Evolutionary conservation across 1,140 invertebrate genomes (phyloP).

Genomic region (Drosophila prosaltans): DNA sequence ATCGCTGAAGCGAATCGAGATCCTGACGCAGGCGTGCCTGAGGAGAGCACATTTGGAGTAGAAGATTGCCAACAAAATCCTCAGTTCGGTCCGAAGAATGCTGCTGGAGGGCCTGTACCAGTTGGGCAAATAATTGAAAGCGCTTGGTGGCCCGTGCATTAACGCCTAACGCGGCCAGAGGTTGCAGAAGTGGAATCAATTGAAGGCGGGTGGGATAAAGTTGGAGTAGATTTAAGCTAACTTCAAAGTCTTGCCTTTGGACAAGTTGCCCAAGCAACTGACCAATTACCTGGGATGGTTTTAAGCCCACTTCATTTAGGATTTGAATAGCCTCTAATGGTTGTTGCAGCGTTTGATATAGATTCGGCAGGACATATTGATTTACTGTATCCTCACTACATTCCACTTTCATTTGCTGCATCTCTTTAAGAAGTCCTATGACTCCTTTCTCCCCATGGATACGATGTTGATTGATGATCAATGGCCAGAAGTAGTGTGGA

Average conservation of each 20-base stretch:
- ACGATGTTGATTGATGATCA: constrained; percentile 55
- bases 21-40: constrained; percentile 66
- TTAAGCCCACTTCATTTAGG: constrained; percentile 77
- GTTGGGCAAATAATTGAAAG: constrained; percentile 56
- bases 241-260: constrained; percentile 56
- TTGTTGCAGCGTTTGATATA: constrained; percentile 74
- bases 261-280: constrained; percentile 82
- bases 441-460: constrained; percentile 66
- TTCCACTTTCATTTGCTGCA: constrained; percentile 79
- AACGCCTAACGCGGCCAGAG: constrained; percentile 54
- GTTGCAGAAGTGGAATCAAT: constrained; percentile 37
- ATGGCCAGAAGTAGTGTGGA: constrained; percentile 81
- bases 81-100: constrained; percentile 46
- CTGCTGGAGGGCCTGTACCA: constrained; percentile 49
- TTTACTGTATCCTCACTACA: constrained; percentile 83
- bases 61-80: constrained; percentile 65
- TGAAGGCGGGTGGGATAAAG: constrained; percentile 70
- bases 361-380: constrained; percentile 82
- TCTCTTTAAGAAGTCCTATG: constrained; percentile 73
- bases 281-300: constrained; percentile 58
- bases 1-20: constrained; percentile 37
- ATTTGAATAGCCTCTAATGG: constrained; percentile 68
- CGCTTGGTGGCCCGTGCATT: constrained; percentile 70
- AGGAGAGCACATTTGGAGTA: constrained; percentile 60
- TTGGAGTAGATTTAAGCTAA: constrained; percentile 64